phyloP scores from a whole-genome alignment of 2,888 invertebrate genomes.

The Acleris literana region DNA sequence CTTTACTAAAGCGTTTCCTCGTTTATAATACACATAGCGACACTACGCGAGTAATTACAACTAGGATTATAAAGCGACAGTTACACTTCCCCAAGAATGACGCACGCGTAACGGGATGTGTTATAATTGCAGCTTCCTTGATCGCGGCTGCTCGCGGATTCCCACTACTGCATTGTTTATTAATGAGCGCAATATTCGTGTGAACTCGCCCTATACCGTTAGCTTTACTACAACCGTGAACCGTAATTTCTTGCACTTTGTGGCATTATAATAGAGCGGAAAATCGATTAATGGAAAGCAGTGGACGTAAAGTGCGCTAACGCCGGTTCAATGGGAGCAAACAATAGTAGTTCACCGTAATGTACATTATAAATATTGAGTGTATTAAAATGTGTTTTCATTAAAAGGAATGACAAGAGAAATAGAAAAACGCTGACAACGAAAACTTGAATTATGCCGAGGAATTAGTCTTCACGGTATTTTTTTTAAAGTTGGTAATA shows the following conservation, averaged over 20 bases:
- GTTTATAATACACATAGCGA: constrained; percentile 6
- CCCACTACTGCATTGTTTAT: constrained; percentile 64
- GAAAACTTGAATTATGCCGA: no score
- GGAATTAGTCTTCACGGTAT: no score
- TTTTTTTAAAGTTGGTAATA: no score
- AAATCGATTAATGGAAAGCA: constrained; percentile 32
- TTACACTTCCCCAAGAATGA: constrained; percentile 27
- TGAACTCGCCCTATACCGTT: constrained; percentile 45
- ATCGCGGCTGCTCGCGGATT: constrained; percentile 51
- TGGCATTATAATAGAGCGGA: constrained; percentile 29
- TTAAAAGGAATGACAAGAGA: no score
- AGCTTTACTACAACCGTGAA: constrained; percentile 29
- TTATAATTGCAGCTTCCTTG: constrained; percentile 69
- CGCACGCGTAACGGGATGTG: constrained; percentile 61
- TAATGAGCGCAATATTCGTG: constrained; percentile 42
- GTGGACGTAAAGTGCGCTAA: constrained; percentile 16
- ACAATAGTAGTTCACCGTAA: neutral
- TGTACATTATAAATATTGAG: no score
- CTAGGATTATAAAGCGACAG: constrained; percentile 27
- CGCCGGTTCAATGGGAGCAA: constrained; percentile 10
- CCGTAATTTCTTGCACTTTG: constrained; percentile 30
- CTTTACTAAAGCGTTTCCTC: constrained; percentile 11
- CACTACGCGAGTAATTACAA: constrained; percentile 19
- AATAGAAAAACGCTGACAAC: no score
- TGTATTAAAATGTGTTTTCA: no score